Percentiles rank a stretch among this genome's conserved stretches.
phyloP scores from a whole-genome alignment of 2,888 invertebrate genomes.

The Phengaris arion region DNA sequence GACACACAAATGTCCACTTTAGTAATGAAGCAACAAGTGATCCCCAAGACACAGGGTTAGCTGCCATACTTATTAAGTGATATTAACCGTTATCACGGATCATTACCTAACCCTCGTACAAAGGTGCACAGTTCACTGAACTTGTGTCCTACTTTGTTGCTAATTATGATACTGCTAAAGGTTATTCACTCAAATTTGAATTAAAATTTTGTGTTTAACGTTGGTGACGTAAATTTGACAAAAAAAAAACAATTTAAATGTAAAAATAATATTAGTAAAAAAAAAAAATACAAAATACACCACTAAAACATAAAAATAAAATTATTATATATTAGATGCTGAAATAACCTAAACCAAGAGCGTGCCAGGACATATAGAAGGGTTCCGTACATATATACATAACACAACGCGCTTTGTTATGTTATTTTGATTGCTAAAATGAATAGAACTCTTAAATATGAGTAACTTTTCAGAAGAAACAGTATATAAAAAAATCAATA shows the following conservation, averaged over 20 bases:
- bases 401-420: too few species aligned
- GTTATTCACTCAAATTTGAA: neutral
- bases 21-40: neutral
- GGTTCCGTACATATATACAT: neutral
- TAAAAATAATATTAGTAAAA: too few species aligned
- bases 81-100: constrained; percentile 9
- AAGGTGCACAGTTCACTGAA: neutral
- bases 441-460: too few species aligned
- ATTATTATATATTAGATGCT: too few species aligned
- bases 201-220: neutral
- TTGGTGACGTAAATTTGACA: neutral
- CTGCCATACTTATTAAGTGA: neutral
- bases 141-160: constrained; percentile 14
- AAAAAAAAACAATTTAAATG: too few species aligned
- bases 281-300: too few species aligned
- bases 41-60: neutral
- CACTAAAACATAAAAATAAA: too few species aligned
- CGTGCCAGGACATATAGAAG: too few species aligned
- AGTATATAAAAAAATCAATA: too few species aligned
- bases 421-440: too few species aligned
- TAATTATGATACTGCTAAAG: constrained; percentile 17
- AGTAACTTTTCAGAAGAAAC: too few species aligned
- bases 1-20: neutral
- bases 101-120: neutral
- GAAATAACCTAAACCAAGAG: too few species aligned